Percentiles rank a stretch among this genome's conserved stretches.
phyloP scores from a whole-genome alignment of 2,888 invertebrate species.

The Diplolepis rosae region DNA sequence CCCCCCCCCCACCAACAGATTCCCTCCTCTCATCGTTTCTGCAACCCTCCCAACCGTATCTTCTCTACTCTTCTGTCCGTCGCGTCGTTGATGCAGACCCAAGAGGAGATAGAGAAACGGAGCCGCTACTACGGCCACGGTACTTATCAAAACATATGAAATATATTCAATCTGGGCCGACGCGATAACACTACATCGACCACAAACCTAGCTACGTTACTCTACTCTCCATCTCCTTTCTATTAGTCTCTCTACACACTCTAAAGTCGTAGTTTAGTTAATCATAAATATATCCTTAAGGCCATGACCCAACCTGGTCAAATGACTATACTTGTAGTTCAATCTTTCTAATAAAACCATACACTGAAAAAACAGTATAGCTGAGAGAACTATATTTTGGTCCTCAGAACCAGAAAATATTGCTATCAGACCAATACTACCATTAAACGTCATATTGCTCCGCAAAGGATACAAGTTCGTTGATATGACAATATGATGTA shows the following conservation, averaged over 20 bases:
- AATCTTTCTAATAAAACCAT: too few relatives aligned
- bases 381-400: too few relatives aligned
- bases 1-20: constrained; percentile 37
- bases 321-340: too few relatives aligned
- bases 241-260: not conserved
- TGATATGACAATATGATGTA: too few relatives aligned
- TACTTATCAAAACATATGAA: constrained; percentile 74
- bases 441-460: too few relatives aligned
- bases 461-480: too few relatives aligned
- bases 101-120: constrained; percentile 46
- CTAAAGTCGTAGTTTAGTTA: not conserved
- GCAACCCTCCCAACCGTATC: constrained; percentile 40
- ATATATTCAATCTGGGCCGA: constrained; percentile 56
- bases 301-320: too few relatives aligned
- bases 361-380: too few relatives aligned
- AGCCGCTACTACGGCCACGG: constrained; percentile 57
- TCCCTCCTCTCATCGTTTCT: constrained; percentile 32
- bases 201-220: not conserved
- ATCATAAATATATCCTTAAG: too few relatives aligned
- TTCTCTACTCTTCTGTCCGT: constrained; percentile 31
- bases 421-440: too few relatives aligned
- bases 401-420: too few relatives aligned
- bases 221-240: not conserved
- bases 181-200: constrained; percentile 49
- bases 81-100: constrained; percentile 34